Percentiles rank a stretch among this genome's conserved stretches.
Evolutionary conservation across 2,888 invertebrate genomes (phyloP).

Genomic region (Pterostichus niger): DNA sequence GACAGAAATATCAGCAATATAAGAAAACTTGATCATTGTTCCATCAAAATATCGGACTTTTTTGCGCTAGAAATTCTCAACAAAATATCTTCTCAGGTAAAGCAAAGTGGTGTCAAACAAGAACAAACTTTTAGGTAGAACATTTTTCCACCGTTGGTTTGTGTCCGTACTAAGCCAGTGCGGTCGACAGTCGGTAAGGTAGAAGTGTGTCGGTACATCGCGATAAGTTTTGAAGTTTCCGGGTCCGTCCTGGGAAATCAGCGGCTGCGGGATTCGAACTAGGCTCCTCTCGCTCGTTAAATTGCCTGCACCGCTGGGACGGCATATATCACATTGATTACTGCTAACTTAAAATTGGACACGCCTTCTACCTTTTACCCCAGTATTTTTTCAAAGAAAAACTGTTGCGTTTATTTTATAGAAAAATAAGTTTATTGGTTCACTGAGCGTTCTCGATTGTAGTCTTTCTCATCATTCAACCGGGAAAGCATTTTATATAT

Average conservation of each 20-base stretch:
- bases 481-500: no score
- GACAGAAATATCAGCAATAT: no score
- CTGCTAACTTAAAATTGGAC: slow-evolving; percentile 37
- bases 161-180: slow-evolving; percentile 15
- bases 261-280: slow-evolving; percentile 36
- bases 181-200: slow-evolving; percentile 17
- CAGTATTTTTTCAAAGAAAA: slow-evolving; percentile 19
- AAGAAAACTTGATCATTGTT: no score
- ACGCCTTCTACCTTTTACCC: background rate
- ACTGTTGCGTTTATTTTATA: background rate
- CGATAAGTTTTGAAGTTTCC: slow-evolving; percentile 41
- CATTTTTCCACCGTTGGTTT: slow-evolving; percentile 9
- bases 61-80: no score
- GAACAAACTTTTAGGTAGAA: slow-evolving; percentile 11
- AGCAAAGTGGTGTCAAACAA: slow-evolving; percentile 15
- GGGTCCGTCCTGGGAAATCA: slow-evolving; percentile 30
- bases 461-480: no score
- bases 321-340: slow-evolving; percentile 43
- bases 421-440: slow-evolving; percentile 5
- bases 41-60: no score
- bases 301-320: slow-evolving; percentile 36
- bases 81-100: no score
- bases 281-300: slow-evolving; percentile 15
- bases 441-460: background rate
- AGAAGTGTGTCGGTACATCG: slow-evolving; percentile 16